Evolutionary conservation across 2,113 vertebrate genomes (phyloP), one percentile per base, ranked within the genome.

Genomic region (Tragelaphus scriptus): DNA sequence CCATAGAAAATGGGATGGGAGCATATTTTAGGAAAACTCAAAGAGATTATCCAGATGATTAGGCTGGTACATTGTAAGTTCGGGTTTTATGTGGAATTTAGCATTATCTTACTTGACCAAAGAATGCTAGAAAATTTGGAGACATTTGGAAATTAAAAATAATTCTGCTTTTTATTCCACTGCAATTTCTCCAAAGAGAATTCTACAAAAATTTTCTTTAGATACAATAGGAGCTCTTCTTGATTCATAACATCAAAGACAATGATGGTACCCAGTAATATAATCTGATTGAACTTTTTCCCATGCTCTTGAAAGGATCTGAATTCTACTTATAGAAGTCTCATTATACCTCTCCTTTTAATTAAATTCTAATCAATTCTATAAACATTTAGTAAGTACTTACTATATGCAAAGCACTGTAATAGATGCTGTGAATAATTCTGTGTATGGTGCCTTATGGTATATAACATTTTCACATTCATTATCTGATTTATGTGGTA

Each of bases 11-110:
- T 97, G 91, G 96, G 90, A 97, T 98, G 91, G 93, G 87, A 97
- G 63, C 94, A 98, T 97, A 98, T 98, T 98, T 98, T 97, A 96
- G 96, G 84, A 97, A 97, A 97, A 97, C 63, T 98, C 95, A 97
- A 97, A 98, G 94, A 98, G 96, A 97, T 98, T 96, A 98, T 96
- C 80, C 96, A 98, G 84, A 98, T 97, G 98, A 98, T 98, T 98
- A 98, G 95, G 68, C 93, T 55, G 94, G 84, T 59, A 95, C 93
- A 93, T 94, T 97, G 80, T 95, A 96, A 96, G 63, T 97, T 93
- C 4, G 28, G 26, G 58, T 97, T 98, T 97, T 98, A 95, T 93
- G 53, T 91, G 55, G 49, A 19, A 97, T 98, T 85, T 95, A 94
- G 44, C 80, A 53, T 96, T 97, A 80, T 98, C 88, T 96, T 97